A percentile compares a stretch with the other conserved stretches of the same genome.
These are phyloP conservation scores for Drosophila murphyi DNA, from an alignment of 1,140 invertebrate species.

Conservation along the genomic window DNA sequence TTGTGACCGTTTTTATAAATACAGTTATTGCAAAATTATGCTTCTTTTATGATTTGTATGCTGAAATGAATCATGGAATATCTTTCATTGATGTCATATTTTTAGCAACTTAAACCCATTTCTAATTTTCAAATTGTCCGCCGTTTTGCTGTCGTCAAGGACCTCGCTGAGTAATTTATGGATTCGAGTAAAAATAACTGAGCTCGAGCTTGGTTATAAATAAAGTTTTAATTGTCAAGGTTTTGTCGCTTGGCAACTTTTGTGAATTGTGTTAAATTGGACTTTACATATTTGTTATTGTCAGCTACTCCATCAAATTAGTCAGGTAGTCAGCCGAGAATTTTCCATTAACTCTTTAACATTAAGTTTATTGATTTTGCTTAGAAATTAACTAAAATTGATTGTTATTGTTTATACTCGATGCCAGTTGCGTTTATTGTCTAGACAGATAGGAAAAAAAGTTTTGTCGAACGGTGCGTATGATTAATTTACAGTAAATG, in stretches of 20 bases:
- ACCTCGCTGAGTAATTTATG: conserved; percentile 38
- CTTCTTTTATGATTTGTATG: not conserved
- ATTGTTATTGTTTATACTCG: conserved; percentile 18
- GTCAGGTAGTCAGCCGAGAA: not conserved
- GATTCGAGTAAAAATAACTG: conserved; percentile 28
- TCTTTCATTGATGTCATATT: not conserved
- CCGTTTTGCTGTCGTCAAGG: conserved; percentile 3
- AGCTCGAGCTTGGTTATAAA: conserved; percentile 45
- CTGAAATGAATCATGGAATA: not conserved
- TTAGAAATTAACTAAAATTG: conserved; percentile 10
- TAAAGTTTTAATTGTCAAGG: conserved; percentile 71
- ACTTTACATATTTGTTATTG: conserved; percentile 37
- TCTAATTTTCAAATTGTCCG: not conserved
- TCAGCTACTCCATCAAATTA: not conserved
- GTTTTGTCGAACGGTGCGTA: conserved; percentile 35
- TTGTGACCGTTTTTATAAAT: too few relatives aligned
- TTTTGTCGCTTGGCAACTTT: conserved; percentile 6
- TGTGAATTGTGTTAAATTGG: conserved; percentile 26
- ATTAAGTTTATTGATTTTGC: conserved; percentile 1
- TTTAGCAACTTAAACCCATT: not conserved
- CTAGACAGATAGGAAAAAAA: conserved; percentile 3
- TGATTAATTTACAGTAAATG: conserved; percentile 55
- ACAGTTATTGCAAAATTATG: not conserved
- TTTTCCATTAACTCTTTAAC: not conserved
- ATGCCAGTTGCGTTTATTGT: not conserved